Evolutionary conservation across 2,113 vertebrate species (phyloP).

Genomic region (Archilochus colubris): DNA sequence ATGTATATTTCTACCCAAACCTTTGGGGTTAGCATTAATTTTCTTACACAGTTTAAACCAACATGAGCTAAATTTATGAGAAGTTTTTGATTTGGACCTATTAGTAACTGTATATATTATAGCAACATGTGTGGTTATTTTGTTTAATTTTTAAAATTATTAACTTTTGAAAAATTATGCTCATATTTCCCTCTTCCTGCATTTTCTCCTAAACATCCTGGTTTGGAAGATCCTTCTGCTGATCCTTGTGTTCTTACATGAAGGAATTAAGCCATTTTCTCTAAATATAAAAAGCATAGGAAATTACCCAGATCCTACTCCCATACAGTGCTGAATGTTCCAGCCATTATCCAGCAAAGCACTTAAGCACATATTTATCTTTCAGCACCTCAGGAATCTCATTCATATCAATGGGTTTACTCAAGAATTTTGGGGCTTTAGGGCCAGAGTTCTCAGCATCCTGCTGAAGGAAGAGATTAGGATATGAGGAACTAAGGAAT

Average conservation of each 20-base stretch:
- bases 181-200: not conserved
- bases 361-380: not conserved
- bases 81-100: not conserved
- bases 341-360: not conserved
- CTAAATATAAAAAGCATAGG: not conserved
- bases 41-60: not conserved
- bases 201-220: not conserved
- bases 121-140: not conserved
- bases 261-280: not conserved
- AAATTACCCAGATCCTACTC: not conserved
- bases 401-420: not conserved
- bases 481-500: not conserved
- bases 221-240: not conserved
- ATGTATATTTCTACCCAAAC: not conserved
- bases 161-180: not conserved
- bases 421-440: not conserved
- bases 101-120: not conserved
- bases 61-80: not conserved
- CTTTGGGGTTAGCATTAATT: not conserved
- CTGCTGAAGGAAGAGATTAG: not conserved
- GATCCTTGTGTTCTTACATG: not conserved
- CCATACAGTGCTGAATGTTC: not conserved
- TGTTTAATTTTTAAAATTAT: not conserved
- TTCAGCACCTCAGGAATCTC: not conserved
- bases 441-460: not conserved